Conservation (phyloP, 1,140 invertebrate genomes). For the Drosophila repleta region DNA sequence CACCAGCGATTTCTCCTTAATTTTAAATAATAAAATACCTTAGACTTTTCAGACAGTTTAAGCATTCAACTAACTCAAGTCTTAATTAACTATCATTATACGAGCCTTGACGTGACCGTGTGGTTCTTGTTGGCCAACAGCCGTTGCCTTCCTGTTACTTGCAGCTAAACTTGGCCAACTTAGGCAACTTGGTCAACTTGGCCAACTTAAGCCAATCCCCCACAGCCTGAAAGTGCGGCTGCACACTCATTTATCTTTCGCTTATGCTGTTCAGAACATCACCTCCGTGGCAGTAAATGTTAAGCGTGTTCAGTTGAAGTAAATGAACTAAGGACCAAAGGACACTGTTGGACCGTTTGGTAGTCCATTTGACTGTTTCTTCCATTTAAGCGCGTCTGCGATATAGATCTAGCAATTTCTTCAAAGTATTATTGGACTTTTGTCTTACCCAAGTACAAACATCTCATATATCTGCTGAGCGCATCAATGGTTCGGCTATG, state of each 20-base stretch:
- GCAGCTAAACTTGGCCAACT: constrained; percentile 38
- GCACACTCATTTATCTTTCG: constrained; percentile 54
- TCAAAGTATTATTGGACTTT: constrained; percentile 46
- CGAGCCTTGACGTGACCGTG: constrained; percentile 27
- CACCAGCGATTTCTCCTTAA: neutral
- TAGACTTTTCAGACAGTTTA: constrained; percentile 1
- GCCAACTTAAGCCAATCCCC: constrained; percentile 10
- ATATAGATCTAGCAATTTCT: constrained; percentile 56
- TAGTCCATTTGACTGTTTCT: constrained; percentile 30
- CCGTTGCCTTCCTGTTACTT: constrained; percentile 5
- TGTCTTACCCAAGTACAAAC: constrained; percentile 7
- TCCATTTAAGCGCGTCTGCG: constrained; percentile 49
- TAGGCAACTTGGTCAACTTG: constrained; percentile 18
- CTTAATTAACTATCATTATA: constrained; percentile 61
- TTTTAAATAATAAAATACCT: neutral
- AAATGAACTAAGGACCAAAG: constrained; percentile 26
- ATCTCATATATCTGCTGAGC: constrained; percentile 31
- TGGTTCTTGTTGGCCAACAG: constrained; percentile 33
- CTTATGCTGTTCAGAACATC: constrained; percentile 38
- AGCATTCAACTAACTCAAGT: constrained; percentile 24
- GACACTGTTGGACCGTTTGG: constrained; percentile 49
- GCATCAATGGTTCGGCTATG: constrained; percentile 31
- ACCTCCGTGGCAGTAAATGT: constrained; percentile 27
- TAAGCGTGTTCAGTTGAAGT: constrained; percentile 21
- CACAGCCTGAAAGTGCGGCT: constrained; percentile 4